Evolutionary conservation across 2,113 vertebrate genomes (phyloP), one percentile per base, ranked within the genome.

Genomic region (Madoqua kirkii): DNA sequence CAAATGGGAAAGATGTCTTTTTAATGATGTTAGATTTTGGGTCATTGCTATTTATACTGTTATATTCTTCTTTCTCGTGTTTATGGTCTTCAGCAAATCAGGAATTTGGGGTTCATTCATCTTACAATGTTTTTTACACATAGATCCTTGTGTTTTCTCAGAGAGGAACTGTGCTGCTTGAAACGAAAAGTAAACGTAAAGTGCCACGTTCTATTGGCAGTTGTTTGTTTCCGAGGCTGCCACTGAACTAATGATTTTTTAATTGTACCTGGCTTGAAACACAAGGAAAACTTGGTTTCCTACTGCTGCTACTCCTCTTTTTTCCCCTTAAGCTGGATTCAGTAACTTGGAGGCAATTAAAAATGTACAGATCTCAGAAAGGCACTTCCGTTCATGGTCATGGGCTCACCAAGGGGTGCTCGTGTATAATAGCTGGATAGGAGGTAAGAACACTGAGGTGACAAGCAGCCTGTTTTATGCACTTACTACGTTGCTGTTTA

Each of bases 271-370:
- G 95, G 98, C 96, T 98, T 52, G 83, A 98, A 97, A n/a, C 81
- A 92, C 57, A 96, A 33, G 85, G 91, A 62, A 93, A 86, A 97
- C 87, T 67, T 93, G 76, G 76, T 76, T 94, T 94, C 94, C 96
- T 96, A 89, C 93, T 93, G 87, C 33, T 67, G 15, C 91, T 45
- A 93, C 79, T 81, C 15, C 76, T 93, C 83, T 84, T 33, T 95
- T 36, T 23, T 23, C 19, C 19, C 50, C 21, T 83, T 25, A 23
- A 64, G 50, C 76, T 95, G 83, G 74, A 97, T 94, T 98, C 78
- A 93, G 93, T 97, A 97, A 97, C 96, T 97, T 78, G 96, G 95
- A 98, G 95, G 96, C 98, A 98, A 98, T 98, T 98, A 96, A 95
- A 98, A 98, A 95, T 96, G 40, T 88, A 82, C 84, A 78, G 86